These are phyloP conservation scores for Sarcophaga caerulescens DNA, from an alignment of 2,888 invertebrate genomes.

Conservation along the genomic window DNA sequence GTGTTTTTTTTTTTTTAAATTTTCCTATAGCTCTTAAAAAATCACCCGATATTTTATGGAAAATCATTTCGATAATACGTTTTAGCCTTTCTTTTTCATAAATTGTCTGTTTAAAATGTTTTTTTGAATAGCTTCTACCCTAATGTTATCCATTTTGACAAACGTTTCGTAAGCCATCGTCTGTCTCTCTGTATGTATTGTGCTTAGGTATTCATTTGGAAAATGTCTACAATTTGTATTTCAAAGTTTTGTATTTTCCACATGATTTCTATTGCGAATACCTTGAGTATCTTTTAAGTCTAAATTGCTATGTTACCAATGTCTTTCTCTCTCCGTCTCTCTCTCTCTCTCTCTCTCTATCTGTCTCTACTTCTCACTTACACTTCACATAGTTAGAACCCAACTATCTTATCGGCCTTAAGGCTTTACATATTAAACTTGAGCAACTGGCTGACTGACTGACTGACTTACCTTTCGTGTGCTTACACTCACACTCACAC, in stretches of 20 bases:
- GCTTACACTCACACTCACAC: too few relatives aligned
- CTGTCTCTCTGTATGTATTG: conserved; percentile 14
- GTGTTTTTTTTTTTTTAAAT: too few relatives aligned
- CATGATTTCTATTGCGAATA: conserved; percentile 51
- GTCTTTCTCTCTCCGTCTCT: background rate
- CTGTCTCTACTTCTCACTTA: conserved; percentile 22
- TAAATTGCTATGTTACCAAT: conserved; percentile 34
- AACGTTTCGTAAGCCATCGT: background rate
- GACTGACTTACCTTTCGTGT: background rate
- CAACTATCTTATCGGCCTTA: conserved; percentile 31
- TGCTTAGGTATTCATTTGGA: conserved; percentile 60
- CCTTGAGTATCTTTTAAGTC: conserved; percentile 44
- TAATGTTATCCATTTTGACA: conserved; percentile 6
- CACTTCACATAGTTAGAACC: conserved; percentile 10
- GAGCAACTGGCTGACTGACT: background rate
- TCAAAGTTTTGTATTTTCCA: conserved; percentile 61
- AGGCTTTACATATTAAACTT: conserved; percentile 58
- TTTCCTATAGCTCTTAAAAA: too few relatives aligned
- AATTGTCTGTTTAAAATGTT: background rate
- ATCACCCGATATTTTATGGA: too few relatives aligned
- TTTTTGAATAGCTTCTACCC: conserved; percentile 1
- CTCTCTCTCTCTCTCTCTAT: background rate
- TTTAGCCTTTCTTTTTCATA: background rate
- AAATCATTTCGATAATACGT: too few relatives aligned
- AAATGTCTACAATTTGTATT: conserved; percentile 65